These are phyloP conservation scores for Campoletis sonorensis DNA, from an alignment of 1,140 invertebrate species.

Conservation along the genomic window DNA sequence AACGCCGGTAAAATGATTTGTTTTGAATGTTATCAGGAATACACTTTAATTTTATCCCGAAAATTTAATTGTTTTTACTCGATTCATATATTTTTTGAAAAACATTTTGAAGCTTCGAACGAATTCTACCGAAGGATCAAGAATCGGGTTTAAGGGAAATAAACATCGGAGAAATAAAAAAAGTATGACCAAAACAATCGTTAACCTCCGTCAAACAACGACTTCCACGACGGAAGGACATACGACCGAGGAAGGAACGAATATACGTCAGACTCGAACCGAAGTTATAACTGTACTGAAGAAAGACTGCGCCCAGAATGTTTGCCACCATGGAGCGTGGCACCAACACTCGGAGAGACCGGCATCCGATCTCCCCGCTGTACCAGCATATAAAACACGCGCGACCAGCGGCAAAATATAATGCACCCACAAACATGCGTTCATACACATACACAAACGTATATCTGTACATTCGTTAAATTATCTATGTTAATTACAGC, in stretches of 20 bases:
- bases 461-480: conserved; percentile 7
- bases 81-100: no score
- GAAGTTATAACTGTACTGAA: conserved; percentile 70
- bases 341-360: not conserved
- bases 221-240: conserved; percentile 15
- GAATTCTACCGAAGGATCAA: no score
- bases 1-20: no score
- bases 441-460: not conserved
- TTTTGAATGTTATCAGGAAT: no score
- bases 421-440: conserved; percentile 8
- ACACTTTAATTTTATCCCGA: no score
- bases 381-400: conserved; percentile 37
- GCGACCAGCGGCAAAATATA: conserved; percentile 30
- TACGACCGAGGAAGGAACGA: conserved; percentile 20
- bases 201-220: conserved; percentile 2
- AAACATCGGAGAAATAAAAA: not conserved
- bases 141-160: not conserved
- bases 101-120: no score
- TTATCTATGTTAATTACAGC: conserved; percentile 34
- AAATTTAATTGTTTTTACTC: no score
- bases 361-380: not conserved
- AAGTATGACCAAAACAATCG: not conserved
- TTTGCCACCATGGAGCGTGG: conserved; percentile 7
- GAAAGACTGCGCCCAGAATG: conserved; percentile 57
- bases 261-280: conserved; percentile 54